A percentile compares a stretch with the other conserved stretches of the same genome.
phyloP scores from a whole-genome alignment of 2,797 vertebrate genomes.

The Meriones psammophilus region DNA sequence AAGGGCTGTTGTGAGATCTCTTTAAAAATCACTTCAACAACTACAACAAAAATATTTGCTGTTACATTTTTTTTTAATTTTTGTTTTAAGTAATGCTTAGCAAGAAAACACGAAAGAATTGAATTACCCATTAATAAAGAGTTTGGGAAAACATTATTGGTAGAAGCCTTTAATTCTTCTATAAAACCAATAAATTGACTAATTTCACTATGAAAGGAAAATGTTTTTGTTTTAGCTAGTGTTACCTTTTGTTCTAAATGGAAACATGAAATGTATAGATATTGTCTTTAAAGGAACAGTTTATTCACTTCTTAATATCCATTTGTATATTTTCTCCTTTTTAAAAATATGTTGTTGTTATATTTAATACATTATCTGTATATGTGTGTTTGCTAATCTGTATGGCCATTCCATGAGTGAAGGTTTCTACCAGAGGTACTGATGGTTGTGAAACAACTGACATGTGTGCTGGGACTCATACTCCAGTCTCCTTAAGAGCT shows the following conservation, averaged over 20 bases:
- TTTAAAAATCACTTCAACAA: constrained; percentile 75
- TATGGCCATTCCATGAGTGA: background rate
- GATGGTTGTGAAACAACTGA: background rate
- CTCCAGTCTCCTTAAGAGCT: background rate
- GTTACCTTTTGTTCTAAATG: constrained; percentile 51
- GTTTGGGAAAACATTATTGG: constrained; percentile 64
- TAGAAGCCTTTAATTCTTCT: constrained; percentile 76
- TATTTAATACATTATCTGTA: background rate
- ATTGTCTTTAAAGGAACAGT: constrained; percentile 68
- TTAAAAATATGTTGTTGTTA: background rate
- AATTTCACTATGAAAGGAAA: constrained; percentile 59
- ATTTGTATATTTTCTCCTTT: constrained; percentile 3
- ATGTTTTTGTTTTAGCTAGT: constrained; percentile 47
- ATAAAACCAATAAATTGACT: constrained; percentile 73
- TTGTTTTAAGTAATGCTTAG: constrained; percentile 77
- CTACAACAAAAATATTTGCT: constrained; percentile 26
- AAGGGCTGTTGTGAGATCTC: constrained; percentile 81
- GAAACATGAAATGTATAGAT: constrained; percentile 58
- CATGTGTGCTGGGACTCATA: too few relatives aligned
- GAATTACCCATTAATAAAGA: constrained; percentile 57
- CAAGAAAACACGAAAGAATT: constrained; percentile 36
- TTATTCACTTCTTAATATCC: background rate
- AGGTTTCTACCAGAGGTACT: background rate
- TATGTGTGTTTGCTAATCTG: background rate
- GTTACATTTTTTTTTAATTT: constrained; percentile 65